Evolutionary conservation across 2,888 invertebrate species (phyloP).

Genomic region (Noctua janthe): DNA sequence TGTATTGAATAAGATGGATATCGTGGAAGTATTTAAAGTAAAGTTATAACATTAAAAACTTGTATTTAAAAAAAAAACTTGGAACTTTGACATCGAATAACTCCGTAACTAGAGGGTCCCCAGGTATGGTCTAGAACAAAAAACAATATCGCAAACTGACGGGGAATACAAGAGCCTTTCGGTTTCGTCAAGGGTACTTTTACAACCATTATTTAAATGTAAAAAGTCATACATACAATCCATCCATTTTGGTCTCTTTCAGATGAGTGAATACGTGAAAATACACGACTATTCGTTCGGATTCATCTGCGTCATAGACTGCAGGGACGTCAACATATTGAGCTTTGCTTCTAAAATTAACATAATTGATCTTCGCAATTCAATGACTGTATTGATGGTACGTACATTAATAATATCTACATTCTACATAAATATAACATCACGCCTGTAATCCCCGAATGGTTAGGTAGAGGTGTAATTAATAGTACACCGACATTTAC

Average conservation of each 20-base stretch:
- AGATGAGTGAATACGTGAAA: constrained; percentile 35
- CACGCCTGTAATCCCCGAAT: not conserved
- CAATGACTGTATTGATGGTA: constrained; percentile 33
- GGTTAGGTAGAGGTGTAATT: not conserved
- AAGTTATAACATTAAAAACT: too few relatives aligned
- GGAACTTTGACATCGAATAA: too few relatives aligned
- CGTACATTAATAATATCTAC: not conserved
- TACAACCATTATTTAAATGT: too few relatives aligned
- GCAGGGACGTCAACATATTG: constrained; percentile 30
- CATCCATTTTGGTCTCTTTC: not conserved
- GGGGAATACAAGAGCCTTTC: too few relatives aligned
- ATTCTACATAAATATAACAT: not conserved
- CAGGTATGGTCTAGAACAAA: too few relatives aligned
- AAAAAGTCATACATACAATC: too few relatives aligned
- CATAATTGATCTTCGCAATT: constrained; percentile 40
- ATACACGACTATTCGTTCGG: constrained; percentile 21
- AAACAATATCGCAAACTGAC: too few relatives aligned
- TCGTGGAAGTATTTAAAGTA: too few relatives aligned
- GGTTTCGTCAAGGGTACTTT: too few relatives aligned
- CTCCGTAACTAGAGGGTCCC: too few relatives aligned
- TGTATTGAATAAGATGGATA: too few relatives aligned
- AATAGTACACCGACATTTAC: not conserved
- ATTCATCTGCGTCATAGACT: constrained; percentile 15
- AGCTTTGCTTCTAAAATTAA: constrained; percentile 29
- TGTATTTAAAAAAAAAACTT: too few relatives aligned